These are phyloP conservation scores for Sesia apiformis DNA, from an alignment of 2,888 invertebrate species.

Conservation along the genomic window DNA sequence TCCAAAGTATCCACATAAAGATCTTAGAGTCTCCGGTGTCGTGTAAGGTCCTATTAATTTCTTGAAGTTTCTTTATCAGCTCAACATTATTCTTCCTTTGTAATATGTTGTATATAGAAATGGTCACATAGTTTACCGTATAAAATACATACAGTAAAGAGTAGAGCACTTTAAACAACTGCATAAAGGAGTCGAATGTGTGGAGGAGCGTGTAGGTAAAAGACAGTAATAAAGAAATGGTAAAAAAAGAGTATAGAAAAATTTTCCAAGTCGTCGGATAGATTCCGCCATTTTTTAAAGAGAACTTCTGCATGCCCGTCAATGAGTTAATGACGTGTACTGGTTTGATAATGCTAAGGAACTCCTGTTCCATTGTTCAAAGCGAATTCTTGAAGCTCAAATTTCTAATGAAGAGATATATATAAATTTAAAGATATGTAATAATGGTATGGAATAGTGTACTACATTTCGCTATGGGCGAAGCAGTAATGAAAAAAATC, in stretches of 20 bases:
- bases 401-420: no score
- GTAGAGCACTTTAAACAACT: neutral
- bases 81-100: neutral
- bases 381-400: no score
- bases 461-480: no score
- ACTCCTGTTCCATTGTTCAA: no score
- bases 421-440: no score
- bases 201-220: neutral
- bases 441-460: no score
- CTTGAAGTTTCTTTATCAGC: neutral
- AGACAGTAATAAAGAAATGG: neutral
- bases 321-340: neutral
- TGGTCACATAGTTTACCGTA: neutral
- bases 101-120: neutral
- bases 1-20: no score
- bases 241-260: neutral
- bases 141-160: neutral
- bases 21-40: no score
- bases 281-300: neutral
- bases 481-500: no score
- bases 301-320: neutral
- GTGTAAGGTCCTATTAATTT: neutral
- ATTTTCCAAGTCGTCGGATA: neutral
- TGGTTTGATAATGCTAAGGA: no score
- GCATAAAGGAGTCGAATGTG: neutral